Base-by-base conservation (phyloP, 2,797 vertebrate genomes). In the Mus spretus region DNA sequence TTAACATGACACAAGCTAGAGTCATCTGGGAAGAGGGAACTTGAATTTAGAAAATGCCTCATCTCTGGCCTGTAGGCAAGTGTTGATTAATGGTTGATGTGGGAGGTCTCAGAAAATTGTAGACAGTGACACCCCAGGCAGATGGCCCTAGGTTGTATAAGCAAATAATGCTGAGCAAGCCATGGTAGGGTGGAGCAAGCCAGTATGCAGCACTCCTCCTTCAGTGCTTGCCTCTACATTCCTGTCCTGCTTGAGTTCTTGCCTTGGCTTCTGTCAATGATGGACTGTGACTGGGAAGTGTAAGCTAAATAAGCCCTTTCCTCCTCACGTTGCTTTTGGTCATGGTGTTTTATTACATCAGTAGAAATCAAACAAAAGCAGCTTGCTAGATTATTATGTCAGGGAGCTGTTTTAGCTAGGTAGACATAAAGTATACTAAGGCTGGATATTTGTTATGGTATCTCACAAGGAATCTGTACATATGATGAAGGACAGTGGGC, bases 401-500 rank as follows among this genome's bases (percentile, higher is more conserved):
- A 87, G 95, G 80, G 90, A 93, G 87, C 90, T 96, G 89, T 94
- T 89, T 92, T 91, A 90, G 94, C 37, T 83, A 11, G 83, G 88
- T 59, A 34, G 65, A 94, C 34, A 85, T 78, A 93, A 85, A 95
- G 34, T 67, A 82, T 34, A 86, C 34, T 34, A 77, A 83, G 3
- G 84, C 61, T 90, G 40, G 34, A 44, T 93, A 72, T 95, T 91
- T 96, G 85, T 85, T 92, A 90, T 61, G 81, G 81, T 95, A 72
- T 89, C 82, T 92, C 85, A 67, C 61, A 92, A 82, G 87, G 89
- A 85, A 86, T 97, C 78, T 86, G 55, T 80, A 50, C 53, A 20
- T 53, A 61, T 57, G 55, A 82, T 75, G 67, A 96, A 91, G n/a
- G 34, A 47, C 67, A 44, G 50, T 67, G 24, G 57, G 57, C 24